Base-by-base conservation (phyloP, 2,888 invertebrate species). In the Amblyjoppa fuscipennis region DNA sequence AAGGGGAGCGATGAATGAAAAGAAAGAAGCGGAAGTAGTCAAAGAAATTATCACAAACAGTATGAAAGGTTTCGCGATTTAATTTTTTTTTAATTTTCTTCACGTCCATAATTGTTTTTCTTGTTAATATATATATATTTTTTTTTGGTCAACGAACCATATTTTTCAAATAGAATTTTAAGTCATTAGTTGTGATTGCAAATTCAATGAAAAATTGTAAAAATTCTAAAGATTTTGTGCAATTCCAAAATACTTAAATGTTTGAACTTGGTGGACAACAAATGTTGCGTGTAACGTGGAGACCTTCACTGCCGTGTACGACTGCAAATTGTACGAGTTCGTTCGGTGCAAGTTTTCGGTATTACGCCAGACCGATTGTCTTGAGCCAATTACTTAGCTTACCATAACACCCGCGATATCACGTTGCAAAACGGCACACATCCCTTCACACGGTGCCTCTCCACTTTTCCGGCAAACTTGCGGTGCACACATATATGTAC, bases 321-420 rank as follows among this genome's bases (percentile, higher is more conserved):
- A 45, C 13, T 20, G 13, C 45, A 16, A 16, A 45, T 45, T 45
- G 45, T 16, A 45, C 45, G 16, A 45, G 45, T 16, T 45, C 13
- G 45, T 45, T 45, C 45, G 45, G 45, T 45, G 16, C 13, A 13
- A 59, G 59, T 28, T 59, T 49, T 31, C 16, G 49, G n/a, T 74
- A 64, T 75, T 28, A 28, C 59, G 59, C 28, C 59, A 59, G 11
- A 59, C n/a, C 45, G 75, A 64, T 45, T 38, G 61, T 61, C 75
- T 49, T 3, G 64, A 64, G 75, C 31, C 61, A 64, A 75, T 75
- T 75, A 75, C 61, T 75, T 75, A 31, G 61, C 25, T 61, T 49
- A 31, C 61, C 74, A 61, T 53, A 28, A 53, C 53, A n/a, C 31
- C 31, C 28, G n/a, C 11, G 69, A 59, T 59, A 41, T 56, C 69